Conservation (phyloP, 2,888 invertebrate species). For the Scelioninae gen. 2 region DNA sequence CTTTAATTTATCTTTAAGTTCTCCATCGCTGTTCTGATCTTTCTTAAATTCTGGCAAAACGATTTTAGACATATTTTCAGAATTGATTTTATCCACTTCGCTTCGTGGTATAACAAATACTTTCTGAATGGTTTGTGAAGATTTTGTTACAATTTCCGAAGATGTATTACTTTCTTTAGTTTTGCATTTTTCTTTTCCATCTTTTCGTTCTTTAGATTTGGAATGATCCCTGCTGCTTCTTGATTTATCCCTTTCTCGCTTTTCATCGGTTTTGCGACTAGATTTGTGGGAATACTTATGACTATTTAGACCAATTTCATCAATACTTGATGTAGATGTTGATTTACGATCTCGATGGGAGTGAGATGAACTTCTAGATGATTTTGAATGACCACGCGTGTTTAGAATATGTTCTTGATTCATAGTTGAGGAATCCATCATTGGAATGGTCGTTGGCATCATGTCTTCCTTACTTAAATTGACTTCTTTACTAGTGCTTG, state of each 20-base stretch:
- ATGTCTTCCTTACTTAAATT: conserved; percentile 10
- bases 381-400: conserved; percentile 4
- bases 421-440: conserved; percentile 1
- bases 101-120: conserved; percentile 50
- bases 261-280: conserved; percentile 25
- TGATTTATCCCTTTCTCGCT: conserved; percentile 24
- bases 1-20: conserved; percentile 35
- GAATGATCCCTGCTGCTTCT: conserved; percentile 43
- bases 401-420: conserved; percentile 5
- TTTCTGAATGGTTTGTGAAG: conserved; percentile 32
- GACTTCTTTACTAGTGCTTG: neutral
- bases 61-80: conserved; percentile 51
- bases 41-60: conserved; percentile 44
- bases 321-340: conserved; percentile 37
- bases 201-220: conserved; percentile 34
- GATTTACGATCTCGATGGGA: conserved; percentile 34
- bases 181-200: conserved; percentile 36
- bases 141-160: conserved; percentile 14
- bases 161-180: conserved; percentile 11
- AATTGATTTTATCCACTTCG: conserved; percentile 49
- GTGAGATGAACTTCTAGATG: conserved; percentile 22
- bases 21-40: conserved; percentile 4
- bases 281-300: conserved; percentile 39
- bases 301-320: conserved; percentile 25
- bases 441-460: conserved; percentile 14